A percentile compares a stretch with the other conserved stretches of the same genome.
Conservation (phyloP, 2,888 invertebrate genomes). For the Oxystoma pomonae region DNA sequence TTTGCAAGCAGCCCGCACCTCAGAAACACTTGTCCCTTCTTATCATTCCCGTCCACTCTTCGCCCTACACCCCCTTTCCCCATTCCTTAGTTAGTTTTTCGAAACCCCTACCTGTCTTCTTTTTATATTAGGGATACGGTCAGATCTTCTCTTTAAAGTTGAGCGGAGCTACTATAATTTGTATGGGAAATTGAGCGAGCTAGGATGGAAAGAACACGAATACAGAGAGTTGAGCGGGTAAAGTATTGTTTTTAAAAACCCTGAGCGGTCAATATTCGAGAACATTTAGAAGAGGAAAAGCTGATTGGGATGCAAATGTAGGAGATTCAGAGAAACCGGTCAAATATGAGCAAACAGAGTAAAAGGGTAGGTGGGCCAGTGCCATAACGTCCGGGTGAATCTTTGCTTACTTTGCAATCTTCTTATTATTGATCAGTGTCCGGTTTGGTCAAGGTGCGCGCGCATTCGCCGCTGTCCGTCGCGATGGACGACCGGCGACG, state of each 20-base stretch:
- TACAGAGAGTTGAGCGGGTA: too few relatives aligned
- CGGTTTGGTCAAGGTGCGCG: slow-evolving; percentile 49
- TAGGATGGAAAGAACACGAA: too few relatives aligned
- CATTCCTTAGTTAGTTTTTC: not conserved
- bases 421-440: slow-evolving; percentile 53
- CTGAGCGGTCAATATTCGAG: too few relatives aligned
- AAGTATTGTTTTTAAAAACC: too few relatives aligned
- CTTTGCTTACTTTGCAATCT: slow-evolving; percentile 52
- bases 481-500: slow-evolving; percentile 15
- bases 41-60: not conserved
- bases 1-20: not conserved
- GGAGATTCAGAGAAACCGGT: not conserved
- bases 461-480: slow-evolving; percentile 41
- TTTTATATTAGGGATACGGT: not conserved
- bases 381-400: slow-evolving; percentile 26
- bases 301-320: not conserved
- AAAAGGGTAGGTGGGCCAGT: not conserved
- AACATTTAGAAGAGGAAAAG: too few relatives aligned
- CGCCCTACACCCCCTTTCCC: not conserved
- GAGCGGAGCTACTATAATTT: too few relatives aligned
- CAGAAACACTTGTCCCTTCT: not conserved
- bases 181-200: too few relatives aligned
- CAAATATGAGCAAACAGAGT: not conserved
- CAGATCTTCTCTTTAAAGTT: not conserved
- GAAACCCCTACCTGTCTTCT: not conserved